phyloP scores from a whole-genome alignment of 2,113 vertebrate genomes.

The Alosa alosa region DNA sequence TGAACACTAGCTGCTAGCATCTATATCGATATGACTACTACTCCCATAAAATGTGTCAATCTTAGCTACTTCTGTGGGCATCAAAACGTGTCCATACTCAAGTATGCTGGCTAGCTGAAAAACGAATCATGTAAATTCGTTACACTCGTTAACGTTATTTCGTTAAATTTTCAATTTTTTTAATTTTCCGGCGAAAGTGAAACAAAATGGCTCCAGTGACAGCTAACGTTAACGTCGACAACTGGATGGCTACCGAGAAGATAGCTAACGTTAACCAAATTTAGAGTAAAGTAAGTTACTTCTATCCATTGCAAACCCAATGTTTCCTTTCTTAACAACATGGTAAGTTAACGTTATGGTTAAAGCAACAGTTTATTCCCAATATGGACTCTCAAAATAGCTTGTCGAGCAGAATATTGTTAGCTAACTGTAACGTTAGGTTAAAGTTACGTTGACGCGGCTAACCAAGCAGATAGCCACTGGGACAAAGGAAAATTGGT shows the following conservation, averaged over 20 bases:
- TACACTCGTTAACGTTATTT: too few relatives aligned
- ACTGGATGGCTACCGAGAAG: background rate
- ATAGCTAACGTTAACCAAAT: background rate
- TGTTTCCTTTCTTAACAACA: background rate
- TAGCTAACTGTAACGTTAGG: too few relatives aligned
- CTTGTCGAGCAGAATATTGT: background rate
- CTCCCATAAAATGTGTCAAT: too few relatives aligned
- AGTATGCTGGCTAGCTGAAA: background rate
- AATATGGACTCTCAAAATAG: background rate
- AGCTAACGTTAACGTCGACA: background rate
- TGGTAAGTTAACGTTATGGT: background rate
- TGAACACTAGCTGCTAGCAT: too few relatives aligned
- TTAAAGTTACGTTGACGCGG: too few relatives aligned
- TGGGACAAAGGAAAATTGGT: background rate
- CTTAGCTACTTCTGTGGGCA: background rate
- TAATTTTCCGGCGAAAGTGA: background rate
- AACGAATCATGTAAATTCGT: too few relatives aligned
- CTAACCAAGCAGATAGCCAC: background rate
- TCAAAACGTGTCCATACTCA: background rate
- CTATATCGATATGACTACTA: too few relatives aligned
- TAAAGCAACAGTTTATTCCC: background rate
- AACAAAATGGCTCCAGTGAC: slow-evolving; percentile 7
- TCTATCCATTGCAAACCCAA: background rate
- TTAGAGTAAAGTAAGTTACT: background rate
- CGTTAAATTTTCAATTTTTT: too few relatives aligned